Evolutionary conservation across 1,140 invertebrate species (phyloP).

Genomic region (Aphis craccivora): DNA sequence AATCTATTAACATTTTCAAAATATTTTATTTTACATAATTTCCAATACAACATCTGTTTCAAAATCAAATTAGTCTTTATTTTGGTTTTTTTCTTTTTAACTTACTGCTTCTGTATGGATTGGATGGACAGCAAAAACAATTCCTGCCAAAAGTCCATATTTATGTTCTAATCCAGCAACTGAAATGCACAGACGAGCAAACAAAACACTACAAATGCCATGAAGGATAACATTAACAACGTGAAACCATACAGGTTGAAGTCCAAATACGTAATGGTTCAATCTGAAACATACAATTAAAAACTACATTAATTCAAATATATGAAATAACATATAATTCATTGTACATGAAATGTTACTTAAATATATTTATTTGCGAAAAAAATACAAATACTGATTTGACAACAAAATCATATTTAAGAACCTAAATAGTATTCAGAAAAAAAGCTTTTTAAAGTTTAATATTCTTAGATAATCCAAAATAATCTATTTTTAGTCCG

Average conservation of each 20-base stretch:
- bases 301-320: not conserved
- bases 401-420: not conserved
- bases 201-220: slow-evolving; percentile 74
- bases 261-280: slow-evolving; percentile 74
- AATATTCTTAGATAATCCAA: not conserved
- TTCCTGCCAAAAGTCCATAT: slow-evolving; percentile 73
- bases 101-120: slow-evolving; percentile 88
- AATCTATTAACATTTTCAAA: not conserved
- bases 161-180: slow-evolving; percentile 72
- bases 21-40: not conserved
- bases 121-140: slow-evolving; percentile 87
- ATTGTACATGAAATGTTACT: not conserved
- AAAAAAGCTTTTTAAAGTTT: not conserved
- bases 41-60: not conserved
- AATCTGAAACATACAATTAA: slow-evolving; percentile 67
- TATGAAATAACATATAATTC: not conserved
- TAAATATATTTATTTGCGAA: not conserved
- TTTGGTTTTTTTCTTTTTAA: slow-evolving; percentile 58
- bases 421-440: not conserved
- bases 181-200: slow-evolving; percentile 72
- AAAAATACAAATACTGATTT: not conserved
- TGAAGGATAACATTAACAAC: slow-evolving; percentile 78
- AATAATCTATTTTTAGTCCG: not conserved
- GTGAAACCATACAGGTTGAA: slow-evolving; percentile 78
- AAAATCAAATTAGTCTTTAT: not conserved